Base-by-base conservation (phyloP, 2,888 invertebrate species). In the Acleris holmiana region DNA sequence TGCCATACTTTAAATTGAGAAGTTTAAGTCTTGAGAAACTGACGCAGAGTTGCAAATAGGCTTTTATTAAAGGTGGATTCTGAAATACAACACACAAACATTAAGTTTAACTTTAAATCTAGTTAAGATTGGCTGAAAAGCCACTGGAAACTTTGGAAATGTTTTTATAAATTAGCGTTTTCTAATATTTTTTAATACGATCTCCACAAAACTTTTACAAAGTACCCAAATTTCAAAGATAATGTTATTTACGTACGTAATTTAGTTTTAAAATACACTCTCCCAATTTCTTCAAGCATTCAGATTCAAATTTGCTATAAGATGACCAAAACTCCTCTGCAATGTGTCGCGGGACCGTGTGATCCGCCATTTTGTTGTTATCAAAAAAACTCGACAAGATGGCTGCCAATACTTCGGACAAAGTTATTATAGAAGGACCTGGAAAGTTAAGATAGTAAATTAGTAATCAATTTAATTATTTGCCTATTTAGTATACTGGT, bases 351-450 rank as follows among this genome's bases (percentile, higher is more conserved):
- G 93, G 88, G 0, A 93, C 88, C 0, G 89, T 87, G 68, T 93
- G 92, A 64, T 93, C 92, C 29, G 91, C 88, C 90, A 93, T 91
- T 68, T 90, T 93, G 80, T 79, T 89, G 72, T 88, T 76, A 4
- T 78, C 72, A 7, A 91, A 73, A 70, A 87, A 85, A 6, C 81
- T 83, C 0, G 84, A 88, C 75, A 92, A 83, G 66, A 93, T 85
- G 78, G 88, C 80, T 0, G 89, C 81, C 46, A 91, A 64, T 0
- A 89, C 77, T 80, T 91, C 90, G 0, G 86, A 77, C 25, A 93
- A 67, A 0, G 77, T 80, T 69, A 87, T 79, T 63, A 86, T 84
- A 58, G 92, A 90, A 1, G 89, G 89, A 72, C 80, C 93, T 93
- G 76, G 15, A 86, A 85, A 18, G 8, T 48, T 25, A 44, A 3